phyloP scores from a whole-genome alignment of 2,797 vertebrate genomes.

The Rhodeus uyekii region DNA sequence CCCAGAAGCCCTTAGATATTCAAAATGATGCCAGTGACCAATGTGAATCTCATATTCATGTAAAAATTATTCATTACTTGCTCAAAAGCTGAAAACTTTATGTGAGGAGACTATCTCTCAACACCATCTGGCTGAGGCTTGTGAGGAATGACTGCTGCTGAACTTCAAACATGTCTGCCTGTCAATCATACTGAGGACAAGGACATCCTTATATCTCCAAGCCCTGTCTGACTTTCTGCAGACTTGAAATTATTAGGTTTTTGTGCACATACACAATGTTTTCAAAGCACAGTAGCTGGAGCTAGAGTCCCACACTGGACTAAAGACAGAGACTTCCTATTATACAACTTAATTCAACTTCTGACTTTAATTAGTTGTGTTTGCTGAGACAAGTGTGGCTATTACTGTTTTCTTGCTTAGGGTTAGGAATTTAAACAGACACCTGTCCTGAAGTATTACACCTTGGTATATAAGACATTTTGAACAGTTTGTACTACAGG shows the following conservation, averaged over 20 bases:
- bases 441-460: neutral
- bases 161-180: constrained; percentile 34
- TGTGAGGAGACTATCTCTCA: constrained; percentile 34
- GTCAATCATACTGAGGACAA: constrained; percentile 14
- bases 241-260: neutral
- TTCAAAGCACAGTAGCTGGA: constrained; percentile 24
- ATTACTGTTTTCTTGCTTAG: neutral
- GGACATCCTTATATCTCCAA: constrained; percentile 11
- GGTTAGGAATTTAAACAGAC: neutral
- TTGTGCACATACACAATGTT: neutral
- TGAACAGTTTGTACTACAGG: neutral
- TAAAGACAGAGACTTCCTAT: neutral
- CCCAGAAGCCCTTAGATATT: neutral
- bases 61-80: constrained; percentile 39
- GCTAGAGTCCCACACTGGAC: neutral
- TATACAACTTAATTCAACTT: neutral
- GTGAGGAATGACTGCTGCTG: constrained; percentile 3
- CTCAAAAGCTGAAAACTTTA: constrained; percentile 27
- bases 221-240: constrained; percentile 9
- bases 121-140: constrained; percentile 27
- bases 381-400: neutral
- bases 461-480: neutral
- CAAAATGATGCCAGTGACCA: constrained; percentile 6
- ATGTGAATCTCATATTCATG: constrained; percentile 4
- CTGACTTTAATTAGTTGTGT: neutral